phyloP scores from a whole-genome alignment of 2,888 invertebrate genomes.

The Tipula lateralis region DNA sequence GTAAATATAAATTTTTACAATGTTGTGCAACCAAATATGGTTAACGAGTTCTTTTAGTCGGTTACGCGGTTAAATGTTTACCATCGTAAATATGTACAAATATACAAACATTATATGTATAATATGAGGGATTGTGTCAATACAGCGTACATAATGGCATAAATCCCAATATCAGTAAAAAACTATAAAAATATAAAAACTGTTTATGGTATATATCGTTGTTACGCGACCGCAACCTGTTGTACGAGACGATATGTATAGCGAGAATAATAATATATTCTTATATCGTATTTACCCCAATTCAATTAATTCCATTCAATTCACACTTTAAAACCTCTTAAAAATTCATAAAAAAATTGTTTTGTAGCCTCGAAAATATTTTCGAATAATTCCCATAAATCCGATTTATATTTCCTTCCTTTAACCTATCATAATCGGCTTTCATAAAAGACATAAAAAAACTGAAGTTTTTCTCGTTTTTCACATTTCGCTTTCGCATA shows the following conservation, averaged over 20 bases:
- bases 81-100: background rate
- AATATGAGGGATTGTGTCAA: background rate
- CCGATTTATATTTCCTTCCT: background rate
- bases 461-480: background rate
- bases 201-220: background rate
- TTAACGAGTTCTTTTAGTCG: background rate
- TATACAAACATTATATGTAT: background rate
- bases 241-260: background rate
- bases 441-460: background rate
- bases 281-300: conserved; percentile 1
- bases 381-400: background rate
- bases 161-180: background rate
- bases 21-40: background rate
- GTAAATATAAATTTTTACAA: background rate
- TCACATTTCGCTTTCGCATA: background rate
- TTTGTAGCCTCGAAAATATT: background rate
- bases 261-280: background rate
- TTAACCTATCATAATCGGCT: conserved; percentile 11
- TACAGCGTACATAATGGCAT: background rate
- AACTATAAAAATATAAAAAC: background rate
- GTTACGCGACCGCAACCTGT: conserved; percentile 24
- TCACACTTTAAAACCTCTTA: conserved; percentile 24
- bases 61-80: background rate
- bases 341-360: background rate
- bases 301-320: conserved; percentile 19